Evolutionary conservation across 2,797 vertebrate genomes (phyloP).

Genomic region (Hippopotamyrus pictus): DNA sequence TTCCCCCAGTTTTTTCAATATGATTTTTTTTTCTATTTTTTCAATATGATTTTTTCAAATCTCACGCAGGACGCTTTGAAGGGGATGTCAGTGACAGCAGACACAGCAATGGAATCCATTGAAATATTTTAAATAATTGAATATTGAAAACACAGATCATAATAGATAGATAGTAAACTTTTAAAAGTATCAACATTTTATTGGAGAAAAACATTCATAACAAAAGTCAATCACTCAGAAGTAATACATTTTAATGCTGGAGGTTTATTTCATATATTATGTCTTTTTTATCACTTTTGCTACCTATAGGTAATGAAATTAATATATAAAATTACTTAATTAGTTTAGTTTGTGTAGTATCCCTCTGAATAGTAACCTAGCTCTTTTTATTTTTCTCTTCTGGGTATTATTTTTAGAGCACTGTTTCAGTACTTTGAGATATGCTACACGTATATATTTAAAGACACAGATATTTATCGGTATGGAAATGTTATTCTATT

Average conservation of each 20-base stretch:
- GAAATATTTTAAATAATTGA: not conserved
- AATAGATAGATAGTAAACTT: not conserved
- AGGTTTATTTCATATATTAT: not conserved
- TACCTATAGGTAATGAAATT: not conserved
- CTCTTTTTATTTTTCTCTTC: not conserved
- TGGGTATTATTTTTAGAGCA: not conserved
- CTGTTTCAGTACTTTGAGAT: not conserved
- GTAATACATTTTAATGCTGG: not conserved
- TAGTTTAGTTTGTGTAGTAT: not conserved
- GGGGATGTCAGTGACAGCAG: not conserved
- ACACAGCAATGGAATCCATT: not conserved
- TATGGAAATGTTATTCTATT: not conserved
- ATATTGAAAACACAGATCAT: not conserved
- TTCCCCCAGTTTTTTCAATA: too few relatives aligned
- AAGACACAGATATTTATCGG: not conserved
- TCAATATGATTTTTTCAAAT: not conserved
- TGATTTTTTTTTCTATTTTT: too few relatives aligned
- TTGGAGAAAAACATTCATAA: not conserved
- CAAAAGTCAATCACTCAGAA: not conserved
- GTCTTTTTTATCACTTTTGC: not conserved
- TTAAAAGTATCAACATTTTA: not conserved
- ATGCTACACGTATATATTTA: not conserved
- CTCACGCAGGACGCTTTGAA: not conserved
- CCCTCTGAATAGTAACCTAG: not conserved
- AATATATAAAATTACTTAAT: not conserved